Conservation (phyloP, 2,797 vertebrate species). For the Typhlichthys eigenmanni region DNA sequence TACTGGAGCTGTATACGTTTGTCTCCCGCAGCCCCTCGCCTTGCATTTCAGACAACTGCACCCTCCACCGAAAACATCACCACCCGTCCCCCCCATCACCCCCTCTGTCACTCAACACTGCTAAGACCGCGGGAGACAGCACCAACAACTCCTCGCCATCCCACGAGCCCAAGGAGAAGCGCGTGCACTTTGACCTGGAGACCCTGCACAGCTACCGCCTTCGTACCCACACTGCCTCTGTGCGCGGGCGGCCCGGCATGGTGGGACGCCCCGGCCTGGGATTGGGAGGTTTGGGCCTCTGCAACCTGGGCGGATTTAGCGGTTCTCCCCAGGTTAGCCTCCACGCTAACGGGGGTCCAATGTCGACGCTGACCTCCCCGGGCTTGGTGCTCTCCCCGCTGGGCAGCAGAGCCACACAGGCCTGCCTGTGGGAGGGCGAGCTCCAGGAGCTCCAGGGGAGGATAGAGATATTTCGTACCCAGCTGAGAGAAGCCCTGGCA, state of each 20-base stretch:
- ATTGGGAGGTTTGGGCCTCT: slow-evolving; percentile 67
- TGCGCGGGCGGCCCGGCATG: slow-evolving; percentile 49
- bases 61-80: slow-evolving; percentile 71
- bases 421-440: slow-evolving; percentile 80
- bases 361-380: slow-evolving; percentile 57
- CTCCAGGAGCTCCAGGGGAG: slow-evolving; percentile 83
- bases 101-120: slow-evolving; percentile 63
- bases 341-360: slow-evolving; percentile 74
- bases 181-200: slow-evolving; percentile 82
- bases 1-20: slow-evolving; percentile 18
- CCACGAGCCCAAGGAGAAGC: slow-evolving; percentile 76
- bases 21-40: slow-evolving; percentile 69
- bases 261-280: slow-evolving; percentile 71
- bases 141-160: slow-evolving; percentile 57
- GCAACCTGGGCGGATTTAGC: slow-evolving; percentile 52
- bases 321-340: slow-evolving; percentile 60
- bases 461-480: slow-evolving; percentile 80
- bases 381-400: slow-evolving; percentile 75
- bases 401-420: slow-evolving; percentile 61
- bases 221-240: slow-evolving; percentile 65
- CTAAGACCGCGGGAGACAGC: slow-evolving; percentile 66
- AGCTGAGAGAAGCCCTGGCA: slow-evolving; percentile 82
- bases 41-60: slow-evolving; percentile 80
- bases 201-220: slow-evolving; percentile 80
- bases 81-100: slow-evolving; percentile 58